Evolutionary conservation across 2,113 vertebrate species (phyloP), one percentile per base, ranked within the genome.

Genomic region (Plestiodon gilberti): DNA sequence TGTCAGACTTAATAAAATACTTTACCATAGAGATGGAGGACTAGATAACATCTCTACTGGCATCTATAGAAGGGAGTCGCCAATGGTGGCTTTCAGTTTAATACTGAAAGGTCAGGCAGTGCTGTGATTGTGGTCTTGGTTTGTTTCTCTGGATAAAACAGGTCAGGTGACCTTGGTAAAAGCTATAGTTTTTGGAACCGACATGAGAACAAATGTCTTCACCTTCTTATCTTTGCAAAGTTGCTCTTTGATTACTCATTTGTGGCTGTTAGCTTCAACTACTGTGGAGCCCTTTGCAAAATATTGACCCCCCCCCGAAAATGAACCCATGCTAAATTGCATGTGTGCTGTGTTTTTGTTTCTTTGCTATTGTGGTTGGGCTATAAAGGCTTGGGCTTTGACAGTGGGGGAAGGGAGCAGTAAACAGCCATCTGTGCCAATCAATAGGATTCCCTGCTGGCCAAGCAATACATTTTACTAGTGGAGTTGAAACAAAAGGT

Each of bases 401-500:
- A 25, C 5, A 0, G 9, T 38, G 28, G 23, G 61, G 52, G 22
- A 35, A 48, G 90, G 76, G 75, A 70, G 22, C 2, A 1, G 33
- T 84, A n/a, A 85, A 22, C 22, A 62, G 35, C 77, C 71, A 13
- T 9, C 76, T 82, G 71, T 76, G 30, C 38, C 73, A 67, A 62
- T 69, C 82, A 4, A 0, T 20, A n/a, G 88, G 85, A 84, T 0
- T 81, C 20, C 59, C 0, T 33, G 13, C 17, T 35, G 48, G 28
- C 11, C 28, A 30, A 6, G 11, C 25, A 43, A 57, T 69, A 38
- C 10, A 7, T 73, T 73, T 85, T 85, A 17, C 59, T 84, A 84
- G 20, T 71, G 18, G n/a, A 70, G 83, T 62, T 14, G 88, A 84
- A 80, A 40, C n/a, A 69, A 67, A 85, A 33, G 65, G 70, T 40